Evolutionary conservation across 2,113 vertebrate genomes (phyloP).

Genomic region (Ochotona princeps): DNA sequence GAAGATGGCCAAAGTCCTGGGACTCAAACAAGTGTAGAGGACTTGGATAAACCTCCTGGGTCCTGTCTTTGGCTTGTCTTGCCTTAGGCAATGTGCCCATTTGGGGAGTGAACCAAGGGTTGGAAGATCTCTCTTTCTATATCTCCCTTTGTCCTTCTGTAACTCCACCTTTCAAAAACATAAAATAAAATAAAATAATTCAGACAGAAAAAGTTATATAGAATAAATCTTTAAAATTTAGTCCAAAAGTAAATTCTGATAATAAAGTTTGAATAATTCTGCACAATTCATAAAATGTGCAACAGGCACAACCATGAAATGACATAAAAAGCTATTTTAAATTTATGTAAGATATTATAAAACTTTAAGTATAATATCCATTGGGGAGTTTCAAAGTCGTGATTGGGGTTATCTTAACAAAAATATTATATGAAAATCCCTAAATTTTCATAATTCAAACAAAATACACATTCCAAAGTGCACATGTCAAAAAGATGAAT

Average conservation of each 20-base stretch:
- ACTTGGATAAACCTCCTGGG: too few species aligned
- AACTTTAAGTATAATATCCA: not conserved
- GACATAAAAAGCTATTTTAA: slow-evolving; percentile 26
- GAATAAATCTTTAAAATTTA: too few species aligned
- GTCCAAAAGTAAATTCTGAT: slow-evolving; percentile 9
- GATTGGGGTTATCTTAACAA: not conserved
- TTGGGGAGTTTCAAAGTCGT: not conserved
- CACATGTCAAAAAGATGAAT: not conserved
- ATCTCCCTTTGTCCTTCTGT: too few species aligned
- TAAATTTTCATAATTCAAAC: slow-evolving; percentile 1
- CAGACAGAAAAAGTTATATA: too few species aligned
- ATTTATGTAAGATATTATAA: not conserved
- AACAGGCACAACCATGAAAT: not conserved
- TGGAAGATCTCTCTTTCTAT: too few species aligned
- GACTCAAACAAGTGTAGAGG: too few species aligned
- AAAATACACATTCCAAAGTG: not conserved
- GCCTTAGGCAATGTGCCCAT: too few species aligned
- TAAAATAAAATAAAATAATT: not conserved
- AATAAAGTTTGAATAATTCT: not conserved
- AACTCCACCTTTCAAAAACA: not conserved
- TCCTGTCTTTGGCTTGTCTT: too few species aligned
- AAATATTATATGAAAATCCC: not conserved
- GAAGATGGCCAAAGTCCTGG: not conserved
- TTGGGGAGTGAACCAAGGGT: too few species aligned
- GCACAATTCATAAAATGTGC: not conserved